phyloP scores from a whole-genome alignment of 2,113 vertebrate genomes.

The Delphinus delphis region DNA sequence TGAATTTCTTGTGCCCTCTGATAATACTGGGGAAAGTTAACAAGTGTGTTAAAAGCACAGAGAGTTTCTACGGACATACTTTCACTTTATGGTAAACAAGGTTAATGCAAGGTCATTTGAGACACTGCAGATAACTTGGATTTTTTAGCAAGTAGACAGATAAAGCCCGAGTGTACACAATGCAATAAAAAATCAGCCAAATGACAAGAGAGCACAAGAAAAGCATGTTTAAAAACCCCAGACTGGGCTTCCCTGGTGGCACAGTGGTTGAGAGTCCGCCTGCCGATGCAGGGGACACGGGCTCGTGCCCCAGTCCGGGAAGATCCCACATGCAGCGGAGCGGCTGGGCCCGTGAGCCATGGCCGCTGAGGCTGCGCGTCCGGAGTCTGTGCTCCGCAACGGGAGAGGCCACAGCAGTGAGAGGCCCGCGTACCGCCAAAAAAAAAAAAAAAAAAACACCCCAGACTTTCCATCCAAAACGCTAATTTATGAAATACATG shows the following conservation, averaged over 20 bases:
- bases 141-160: neutral
- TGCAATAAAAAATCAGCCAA: neutral
- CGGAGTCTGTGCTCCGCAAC: too few relatives aligned
- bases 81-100: neutral
- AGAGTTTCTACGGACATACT: neutral
- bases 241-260: neutral
- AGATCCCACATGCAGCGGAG: too few relatives aligned
- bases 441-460: too few relatives aligned
- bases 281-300: too few relatives aligned
- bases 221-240: neutral
- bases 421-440: too few relatives aligned
- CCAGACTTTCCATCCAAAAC: neutral
- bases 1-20: neutral
- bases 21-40: neutral
- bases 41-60: neutral
- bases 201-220: neutral
- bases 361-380: too few relatives aligned
- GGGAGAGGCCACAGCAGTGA: too few relatives aligned
- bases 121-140: neutral
- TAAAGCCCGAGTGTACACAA: neutral
- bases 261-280: too few relatives aligned
- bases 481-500: conserved; percentile 55
- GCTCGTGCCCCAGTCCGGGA: too few relatives aligned
- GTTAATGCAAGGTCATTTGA: neutral
- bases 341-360: too few relatives aligned